Conservation (phyloP, 2,113 vertebrate species). For the Psophia crepitans region DNA sequence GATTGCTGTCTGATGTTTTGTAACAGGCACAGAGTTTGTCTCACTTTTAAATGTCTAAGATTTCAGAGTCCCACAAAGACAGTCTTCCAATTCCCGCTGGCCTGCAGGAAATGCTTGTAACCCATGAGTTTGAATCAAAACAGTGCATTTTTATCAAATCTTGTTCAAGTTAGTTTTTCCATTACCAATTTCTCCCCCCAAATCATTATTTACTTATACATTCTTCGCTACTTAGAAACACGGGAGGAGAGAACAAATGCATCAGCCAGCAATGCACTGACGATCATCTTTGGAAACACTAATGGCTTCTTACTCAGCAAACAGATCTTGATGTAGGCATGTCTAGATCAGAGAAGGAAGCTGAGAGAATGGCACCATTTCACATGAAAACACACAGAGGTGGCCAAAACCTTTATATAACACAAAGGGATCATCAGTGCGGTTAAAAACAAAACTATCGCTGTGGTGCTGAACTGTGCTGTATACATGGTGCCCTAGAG, state of each 20-base stretch:
- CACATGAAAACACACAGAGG: neutral
- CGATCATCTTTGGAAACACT: neutral
- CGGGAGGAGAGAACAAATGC: neutral
- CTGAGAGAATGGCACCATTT: neutral
- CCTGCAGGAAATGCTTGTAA: conserved; percentile 42
- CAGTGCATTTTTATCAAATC: conserved; percentile 1
- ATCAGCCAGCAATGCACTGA: neutral
- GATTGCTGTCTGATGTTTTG: neutral
- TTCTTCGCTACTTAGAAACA: conserved; percentile 57
- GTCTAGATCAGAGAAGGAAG: neutral
- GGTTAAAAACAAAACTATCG: neutral
- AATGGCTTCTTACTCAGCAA: neutral
- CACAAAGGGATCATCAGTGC: neutral
- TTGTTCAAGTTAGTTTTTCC: conserved; percentile 41
- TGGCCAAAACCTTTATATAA: neutral
- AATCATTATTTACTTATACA: conserved; percentile 37
- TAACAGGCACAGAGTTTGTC: neutral
- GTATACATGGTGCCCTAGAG: neutral
- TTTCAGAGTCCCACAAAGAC: conserved; percentile 16
- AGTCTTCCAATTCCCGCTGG: conserved; percentile 17
- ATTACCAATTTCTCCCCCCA: neutral
- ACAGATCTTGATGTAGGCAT: neutral
- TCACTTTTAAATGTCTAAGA: conserved; percentile 15
- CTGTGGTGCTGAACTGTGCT: neutral
- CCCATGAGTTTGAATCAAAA: conserved; percentile 13